These are phyloP conservation scores for Porites australiensis DNA, from an alignment of 64 coral and sea anemone genomes.

Conservation along the genomic window DNA sequence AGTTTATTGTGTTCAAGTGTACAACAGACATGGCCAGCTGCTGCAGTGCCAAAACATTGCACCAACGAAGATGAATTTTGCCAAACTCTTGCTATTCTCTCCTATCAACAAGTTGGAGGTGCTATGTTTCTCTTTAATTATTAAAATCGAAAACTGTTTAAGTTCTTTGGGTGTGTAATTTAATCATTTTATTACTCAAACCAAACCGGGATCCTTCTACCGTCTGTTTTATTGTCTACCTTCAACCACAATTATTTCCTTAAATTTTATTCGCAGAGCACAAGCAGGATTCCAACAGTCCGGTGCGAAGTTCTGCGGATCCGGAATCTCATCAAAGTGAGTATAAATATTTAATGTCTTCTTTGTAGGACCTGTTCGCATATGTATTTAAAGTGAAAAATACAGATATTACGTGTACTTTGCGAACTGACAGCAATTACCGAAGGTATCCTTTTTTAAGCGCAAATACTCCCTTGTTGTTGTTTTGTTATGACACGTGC, in stretches of 20 bases:
- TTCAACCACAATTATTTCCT: not conserved
- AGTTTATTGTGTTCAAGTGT: not conserved
- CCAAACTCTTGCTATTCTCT: not conserved
- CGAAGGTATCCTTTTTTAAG: conserved; percentile 19
- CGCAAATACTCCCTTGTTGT: conserved; percentile 53
- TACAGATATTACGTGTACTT: conserved; percentile 57
- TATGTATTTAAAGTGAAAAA: conserved; percentile 64
- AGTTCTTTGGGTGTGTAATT: conserved; percentile 94
- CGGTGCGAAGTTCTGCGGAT: conserved; percentile 63
- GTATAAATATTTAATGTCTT: conserved; percentile 96
- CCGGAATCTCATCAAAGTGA: conserved; percentile 84
- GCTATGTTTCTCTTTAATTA: conserved; percentile 94
- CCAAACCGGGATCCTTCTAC: not conserved
- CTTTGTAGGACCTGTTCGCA: conserved; percentile 76
- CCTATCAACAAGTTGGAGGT: conserved; percentile 93
- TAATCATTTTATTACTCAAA: conserved; percentile 82
- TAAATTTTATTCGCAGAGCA: conserved; percentile 73
- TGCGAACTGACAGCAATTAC: not conserved
- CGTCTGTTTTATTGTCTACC: conserved; percentile 8
- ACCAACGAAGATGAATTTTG: not conserved
- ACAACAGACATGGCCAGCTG: not conserved
- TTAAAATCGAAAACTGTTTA: conserved; percentile 92
- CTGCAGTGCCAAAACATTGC: not conserved
- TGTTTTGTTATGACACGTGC: conserved; percentile 93
- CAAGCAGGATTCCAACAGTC: conserved; percentile 94